Conservation (phyloP, 2,113 vertebrate genomes). For the Marmota monax region DNA sequence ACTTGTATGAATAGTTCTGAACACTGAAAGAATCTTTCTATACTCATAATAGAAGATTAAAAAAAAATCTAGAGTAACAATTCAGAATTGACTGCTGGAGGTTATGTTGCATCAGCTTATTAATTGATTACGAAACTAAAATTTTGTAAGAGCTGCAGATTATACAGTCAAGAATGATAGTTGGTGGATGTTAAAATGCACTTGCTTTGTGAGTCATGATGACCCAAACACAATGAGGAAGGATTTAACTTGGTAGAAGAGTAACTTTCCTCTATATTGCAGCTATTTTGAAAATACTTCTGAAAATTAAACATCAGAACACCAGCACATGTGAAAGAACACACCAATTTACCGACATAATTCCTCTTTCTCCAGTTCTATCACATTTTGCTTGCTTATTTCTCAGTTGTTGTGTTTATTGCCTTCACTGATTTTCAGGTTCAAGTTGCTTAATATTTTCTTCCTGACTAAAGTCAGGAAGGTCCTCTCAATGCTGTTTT, state of each 20-base stretch:
- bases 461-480: neutral
- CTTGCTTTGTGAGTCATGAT: neutral
- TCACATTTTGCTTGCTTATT: neutral
- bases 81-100: neutral
- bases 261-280: neutral
- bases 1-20: neutral
- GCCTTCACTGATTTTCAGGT: slow-evolving; percentile 8
- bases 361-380: neutral
- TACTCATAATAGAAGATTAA: neutral
- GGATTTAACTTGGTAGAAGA: slow-evolving; percentile 11
- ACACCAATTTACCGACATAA: neutral
- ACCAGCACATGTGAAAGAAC: neutral
- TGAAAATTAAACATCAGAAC: slow-evolving; percentile 32
- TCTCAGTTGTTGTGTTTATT: neutral
- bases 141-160: slow-evolving; percentile 1
- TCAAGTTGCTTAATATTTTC: neutral
- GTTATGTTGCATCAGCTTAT: slow-evolving; percentile 22
- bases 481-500: neutral
- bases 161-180: neutral
- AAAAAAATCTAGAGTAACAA: neutral
- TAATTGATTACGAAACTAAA: slow-evolving; percentile 17
- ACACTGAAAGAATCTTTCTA: neutral
- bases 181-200: neutral
- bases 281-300: neutral
- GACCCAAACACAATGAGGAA: neutral